phyloP scores from a whole-genome alignment of 2,888 invertebrate genomes.

The Ectobius pallidus region DNA sequence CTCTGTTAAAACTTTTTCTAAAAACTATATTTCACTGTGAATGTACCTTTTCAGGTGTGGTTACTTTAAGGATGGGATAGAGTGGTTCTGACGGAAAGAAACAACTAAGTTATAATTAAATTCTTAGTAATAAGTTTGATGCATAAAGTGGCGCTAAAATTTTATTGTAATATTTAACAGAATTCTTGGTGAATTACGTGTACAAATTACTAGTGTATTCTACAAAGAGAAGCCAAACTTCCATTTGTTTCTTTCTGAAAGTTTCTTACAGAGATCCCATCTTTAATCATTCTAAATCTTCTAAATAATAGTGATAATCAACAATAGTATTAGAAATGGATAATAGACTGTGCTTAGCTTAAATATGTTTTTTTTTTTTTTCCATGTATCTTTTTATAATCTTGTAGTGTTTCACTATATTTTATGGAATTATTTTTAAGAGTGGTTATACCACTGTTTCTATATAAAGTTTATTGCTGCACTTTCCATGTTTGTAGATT shows the following conservation, averaged over 20 bases:
- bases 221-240: no score
- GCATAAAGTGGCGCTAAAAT: no score
- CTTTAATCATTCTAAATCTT: constrained; percentile 20
- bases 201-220: no score
- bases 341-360: constrained; percentile 35
- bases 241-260: constrained; percentile 2
- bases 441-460: constrained; percentile 18
- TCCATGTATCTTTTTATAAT: constrained; percentile 16
- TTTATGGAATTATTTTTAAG: constrained; percentile 30
- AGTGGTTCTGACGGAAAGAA: constrained; percentile 8
- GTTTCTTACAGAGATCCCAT: constrained; percentile 21
- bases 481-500: constrained; percentile 33
- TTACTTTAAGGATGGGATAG: constrained; percentile 10
- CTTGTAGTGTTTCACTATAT: constrained; percentile 23
- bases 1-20: neutral
- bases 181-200: no score
- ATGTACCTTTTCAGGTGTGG: constrained; percentile 1
- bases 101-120: no score
- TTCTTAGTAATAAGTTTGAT: no score
- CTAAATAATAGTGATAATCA: constrained; percentile 21
- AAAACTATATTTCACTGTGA: constrained; percentile 4
- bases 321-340: constrained; percentile 21
- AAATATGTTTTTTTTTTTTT: constrained; percentile 14
- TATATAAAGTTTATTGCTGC: constrained; percentile 25
- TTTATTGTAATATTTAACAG: no score